Evolutionary conservation across 2,888 invertebrate genomes (phyloP).

Genomic region (Drosophila fulvimacula): DNA sequence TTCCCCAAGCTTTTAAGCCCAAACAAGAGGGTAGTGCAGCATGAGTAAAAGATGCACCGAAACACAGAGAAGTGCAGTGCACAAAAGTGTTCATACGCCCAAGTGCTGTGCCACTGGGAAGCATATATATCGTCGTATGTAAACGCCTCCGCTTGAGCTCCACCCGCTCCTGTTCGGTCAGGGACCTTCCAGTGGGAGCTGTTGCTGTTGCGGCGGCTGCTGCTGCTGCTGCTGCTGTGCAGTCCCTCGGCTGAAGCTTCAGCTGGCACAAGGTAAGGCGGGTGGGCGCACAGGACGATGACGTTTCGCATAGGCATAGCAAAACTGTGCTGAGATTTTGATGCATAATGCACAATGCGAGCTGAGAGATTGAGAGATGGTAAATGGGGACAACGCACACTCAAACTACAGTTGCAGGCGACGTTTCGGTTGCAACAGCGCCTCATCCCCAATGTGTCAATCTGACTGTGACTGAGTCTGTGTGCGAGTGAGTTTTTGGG

Average conservation of each 20-base stretch:
- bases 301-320: conserved; percentile 55
- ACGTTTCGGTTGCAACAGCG: conserved; percentile 51
- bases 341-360: conserved; percentile 47
- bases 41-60: conserved; percentile 51
- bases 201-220: conserved; percentile 6
- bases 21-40: conserved; percentile 8
- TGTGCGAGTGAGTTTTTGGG: conserved; percentile 43
- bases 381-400: conserved; percentile 51
- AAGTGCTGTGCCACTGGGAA: conserved; percentile 36
- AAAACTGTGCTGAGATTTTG: conserved; percentile 69
- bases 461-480: conserved; percentile 27
- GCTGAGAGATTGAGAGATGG: conserved; percentile 35
- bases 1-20: conserved; percentile 9
- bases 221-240: conserved; percentile 11
- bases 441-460: conserved; percentile 57
- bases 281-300: conserved; percentile 61
- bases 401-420: conserved; percentile 25
- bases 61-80: conserved; percentile 29
- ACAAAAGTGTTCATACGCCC: conserved; percentile 38
- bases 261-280: background rate
- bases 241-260: conserved; percentile 39
- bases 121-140: conserved; percentile 21
- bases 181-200: conserved; percentile 17
- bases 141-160: conserved; percentile 2
- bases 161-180: conserved; percentile 8